phyloP scores from a whole-genome alignment of 2,888 invertebrate species.

The Drosophila pegasa region DNA sequence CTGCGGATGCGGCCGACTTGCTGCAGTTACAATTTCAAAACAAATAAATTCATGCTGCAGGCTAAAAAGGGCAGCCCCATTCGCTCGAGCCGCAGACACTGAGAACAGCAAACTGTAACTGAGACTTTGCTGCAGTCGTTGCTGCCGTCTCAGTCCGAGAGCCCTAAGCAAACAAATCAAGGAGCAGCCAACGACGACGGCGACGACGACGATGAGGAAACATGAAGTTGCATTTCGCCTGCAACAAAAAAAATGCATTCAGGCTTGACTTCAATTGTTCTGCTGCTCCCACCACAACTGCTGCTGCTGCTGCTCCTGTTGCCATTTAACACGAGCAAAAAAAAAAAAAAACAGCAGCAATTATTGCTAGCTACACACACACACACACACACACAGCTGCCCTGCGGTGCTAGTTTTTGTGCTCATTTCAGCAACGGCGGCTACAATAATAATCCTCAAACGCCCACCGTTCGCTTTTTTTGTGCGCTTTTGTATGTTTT shows the following conservation, averaged over 20 bases:
- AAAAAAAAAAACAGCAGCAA: slow-evolving; percentile 60
- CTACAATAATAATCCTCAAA: slow-evolving; percentile 67
- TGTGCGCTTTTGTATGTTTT: slow-evolving; percentile 12
- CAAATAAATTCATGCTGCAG: slow-evolving; percentile 78
- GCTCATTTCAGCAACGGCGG: slow-evolving; percentile 63
- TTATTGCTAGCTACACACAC: slow-evolving; percentile 57
- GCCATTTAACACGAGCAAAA: slow-evolving; percentile 49
- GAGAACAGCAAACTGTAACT: slow-evolving; percentile 41
- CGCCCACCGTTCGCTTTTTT: slow-evolving; percentile 42
- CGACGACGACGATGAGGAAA: slow-evolving; percentile 34
- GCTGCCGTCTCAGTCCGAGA: slow-evolving; percentile 35
- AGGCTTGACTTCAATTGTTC: slow-evolving; percentile 77
- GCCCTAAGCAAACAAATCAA: slow-evolving; percentile 75
- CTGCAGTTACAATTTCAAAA: slow-evolving; percentile 78
- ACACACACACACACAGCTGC: slow-evolving; percentile 26
- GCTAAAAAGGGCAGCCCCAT: slow-evolving; percentile 76
- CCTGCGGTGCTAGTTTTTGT: slow-evolving; percentile 47
- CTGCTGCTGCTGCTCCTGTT: slow-evolving; percentile 43
- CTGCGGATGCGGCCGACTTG: slow-evolving; percentile 57
- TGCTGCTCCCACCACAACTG: slow-evolving; percentile 31
- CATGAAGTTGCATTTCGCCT: slow-evolving; percentile 55
- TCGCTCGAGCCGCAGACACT: slow-evolving; percentile 36
- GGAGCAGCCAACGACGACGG: slow-evolving; percentile 54
- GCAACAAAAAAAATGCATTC: slow-evolving; percentile 52
- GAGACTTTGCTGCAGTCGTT: slow-evolving; percentile 27